phyloP scores from a whole-genome alignment of 53 echinoderm and acorn worm genomes.

The Crossaster papposus region DNA sequence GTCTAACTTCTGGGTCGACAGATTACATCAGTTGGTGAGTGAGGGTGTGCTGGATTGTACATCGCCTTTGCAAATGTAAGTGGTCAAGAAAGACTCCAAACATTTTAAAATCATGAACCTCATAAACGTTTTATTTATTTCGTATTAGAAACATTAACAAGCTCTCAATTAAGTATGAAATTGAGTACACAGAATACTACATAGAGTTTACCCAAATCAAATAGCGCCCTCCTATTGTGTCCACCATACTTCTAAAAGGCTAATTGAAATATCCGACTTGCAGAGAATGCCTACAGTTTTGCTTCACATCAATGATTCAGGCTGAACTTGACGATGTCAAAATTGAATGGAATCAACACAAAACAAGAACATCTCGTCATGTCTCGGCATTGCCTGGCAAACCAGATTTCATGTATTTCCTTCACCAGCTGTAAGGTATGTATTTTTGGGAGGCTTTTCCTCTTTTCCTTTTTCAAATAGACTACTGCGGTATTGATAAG shows the following conservation, averaged over 20 bases:
- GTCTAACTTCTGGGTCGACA: slow-evolving; percentile 17
- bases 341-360: slow-evolving; percentile 57
- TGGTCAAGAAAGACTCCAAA: not conserved
- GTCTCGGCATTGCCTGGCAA: slow-evolving; percentile 41
- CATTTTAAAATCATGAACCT: not conserved
- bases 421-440: slow-evolving; percentile 40
- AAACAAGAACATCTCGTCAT: slow-evolving; percentile 5
- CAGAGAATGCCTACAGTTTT: slow-evolving; percentile 42
- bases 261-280: not conserved
- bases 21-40: not conserved
- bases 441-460: not conserved
- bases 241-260: not conserved
- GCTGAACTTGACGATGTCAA: slow-evolving; percentile 47
- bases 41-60: slow-evolving; percentile 20
- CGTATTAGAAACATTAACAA: too few relatives aligned
- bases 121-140: too few relatives aligned
- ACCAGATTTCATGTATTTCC: slow-evolving; percentile 40
- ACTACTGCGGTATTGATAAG: too few relatives aligned
- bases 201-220: too few relatives aligned
- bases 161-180: too few relatives aligned
- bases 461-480: too few relatives aligned
- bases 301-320: slow-evolving; percentile 14
- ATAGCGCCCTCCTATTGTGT: not conserved
- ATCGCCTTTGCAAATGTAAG: not conserved
- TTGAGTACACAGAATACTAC: too few relatives aligned